A percentile compares a stretch with the other conserved stretches of the same genome.
phyloP scores from a whole-genome alignment of 2,888 invertebrate species.

The Smittia sp. region DNA sequence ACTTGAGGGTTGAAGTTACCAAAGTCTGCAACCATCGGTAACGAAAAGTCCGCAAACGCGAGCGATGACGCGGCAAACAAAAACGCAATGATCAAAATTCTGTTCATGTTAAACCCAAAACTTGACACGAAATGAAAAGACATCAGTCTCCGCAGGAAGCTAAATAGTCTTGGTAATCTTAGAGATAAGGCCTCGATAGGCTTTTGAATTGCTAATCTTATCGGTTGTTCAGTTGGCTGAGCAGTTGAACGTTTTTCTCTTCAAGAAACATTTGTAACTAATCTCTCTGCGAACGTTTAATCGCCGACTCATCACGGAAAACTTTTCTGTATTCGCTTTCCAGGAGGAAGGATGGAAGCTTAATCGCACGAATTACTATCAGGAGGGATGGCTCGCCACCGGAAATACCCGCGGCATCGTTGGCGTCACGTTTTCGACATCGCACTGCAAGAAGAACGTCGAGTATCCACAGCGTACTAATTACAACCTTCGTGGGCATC shows the following conservation, averaged over 20 bases:
- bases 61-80: not conserved
- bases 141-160: not conserved
- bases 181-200: too few species aligned
- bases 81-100: not conserved
- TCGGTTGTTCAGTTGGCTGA: too few species aligned
- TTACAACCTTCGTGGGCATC: constrained; percentile 94
- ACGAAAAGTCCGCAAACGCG: not conserved
- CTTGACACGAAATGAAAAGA: not conserved
- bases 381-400: constrained; percentile 96
- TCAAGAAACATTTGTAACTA: too few species aligned
- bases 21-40: not conserved
- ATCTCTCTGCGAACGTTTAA: not conserved
- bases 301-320: not conserved
- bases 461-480: constrained; percentile 88
- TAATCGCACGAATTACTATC: constrained; percentile 91
- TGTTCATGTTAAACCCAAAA: constrained; percentile 2
- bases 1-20: not conserved
- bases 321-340: not conserved
- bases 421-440: constrained; percentile 94
- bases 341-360: constrained; percentile 95
- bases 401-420: constrained; percentile 93
- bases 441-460: constrained; percentile 82
- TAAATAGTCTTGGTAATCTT: not conserved
- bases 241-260: too few species aligned
- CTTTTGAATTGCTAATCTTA: too few species aligned